Percentiles rank a stretch among this genome's conserved stretches.
phyloP scores from a whole-genome alignment of 2,888 invertebrate species.

The Exephanes ischioxanthus region DNA sequence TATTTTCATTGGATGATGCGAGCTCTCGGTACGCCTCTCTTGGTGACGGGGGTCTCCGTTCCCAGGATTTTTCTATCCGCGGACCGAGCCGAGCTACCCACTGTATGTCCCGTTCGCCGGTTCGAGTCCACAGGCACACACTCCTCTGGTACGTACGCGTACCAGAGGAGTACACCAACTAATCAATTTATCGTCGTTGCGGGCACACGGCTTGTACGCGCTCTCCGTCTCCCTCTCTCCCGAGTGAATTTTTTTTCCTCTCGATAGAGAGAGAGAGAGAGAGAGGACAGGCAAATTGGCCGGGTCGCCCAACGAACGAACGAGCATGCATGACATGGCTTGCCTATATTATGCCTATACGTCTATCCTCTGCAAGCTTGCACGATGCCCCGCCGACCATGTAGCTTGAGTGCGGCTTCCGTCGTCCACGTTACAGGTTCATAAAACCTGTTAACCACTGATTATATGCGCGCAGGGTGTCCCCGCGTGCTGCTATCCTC shows the following conservation, averaged over 20 bases:
- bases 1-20: constrained; percentile 84
- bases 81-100: constrained; percentile 5
- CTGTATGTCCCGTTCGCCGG: constrained; percentile 6
- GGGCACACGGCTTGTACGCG: constrained; percentile 64
- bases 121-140: background rate
- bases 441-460: constrained; percentile 83
- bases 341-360: constrained; percentile 68
- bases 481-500: constrained; percentile 70
- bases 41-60: constrained; percentile 80
- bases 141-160: background rate
- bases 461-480: constrained; percentile 78
- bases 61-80: constrained; percentile 85
- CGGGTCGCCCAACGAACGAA: constrained; percentile 72
- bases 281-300: constrained; percentile 67
- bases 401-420: constrained; percentile 83
- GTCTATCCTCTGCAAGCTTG: constrained; percentile 67
- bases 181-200: constrained; percentile 84
- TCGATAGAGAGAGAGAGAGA: constrained; percentile 60
- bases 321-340: constrained; percentile 71
- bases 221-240: constrained; percentile 36
- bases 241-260: constrained; percentile 31
- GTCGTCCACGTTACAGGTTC: constrained; percentile 83
- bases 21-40: constrained; percentile 56
- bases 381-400: constrained; percentile 70
- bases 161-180: constrained; percentile 75